phyloP scores from a whole-genome alignment of 1,140 invertebrate genomes.

The Ruditapes philippinarum region DNA sequence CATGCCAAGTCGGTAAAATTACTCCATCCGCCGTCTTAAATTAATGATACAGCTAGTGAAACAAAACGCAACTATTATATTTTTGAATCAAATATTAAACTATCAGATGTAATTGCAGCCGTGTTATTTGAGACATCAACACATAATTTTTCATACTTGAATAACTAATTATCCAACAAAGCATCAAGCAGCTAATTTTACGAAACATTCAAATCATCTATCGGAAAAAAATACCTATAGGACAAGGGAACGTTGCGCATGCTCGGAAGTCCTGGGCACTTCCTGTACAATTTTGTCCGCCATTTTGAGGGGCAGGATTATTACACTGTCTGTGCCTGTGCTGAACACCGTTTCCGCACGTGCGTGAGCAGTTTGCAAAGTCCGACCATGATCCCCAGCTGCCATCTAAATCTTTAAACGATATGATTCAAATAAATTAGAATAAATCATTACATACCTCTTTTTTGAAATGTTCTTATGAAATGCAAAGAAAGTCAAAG shows the following conservation, averaged over 20 bases:
- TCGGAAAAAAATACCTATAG: neutral
- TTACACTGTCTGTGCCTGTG: conserved; percentile 90
- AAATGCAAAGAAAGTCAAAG: too few species aligned
- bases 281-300: neutral
- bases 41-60: too few species aligned
- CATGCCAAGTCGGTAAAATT: conserved; percentile 79
- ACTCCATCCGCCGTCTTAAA: conserved; percentile 43
- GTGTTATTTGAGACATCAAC: neutral
- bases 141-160: neutral
- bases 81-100: too few species aligned
- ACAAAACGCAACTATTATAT: too few species aligned
- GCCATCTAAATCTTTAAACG: conserved; percentile 1
- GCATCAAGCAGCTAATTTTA: neutral
- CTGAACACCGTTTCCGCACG: conserved; percentile 91
- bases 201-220: neutral
- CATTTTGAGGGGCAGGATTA: conserved; percentile 86
- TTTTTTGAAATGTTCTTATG: too few species aligned
- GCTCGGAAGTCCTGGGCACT: neutral
- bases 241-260: neutral
- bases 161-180: neutral
- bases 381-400: conserved; percentile 69
- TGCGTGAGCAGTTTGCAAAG: conserved; percentile 78
- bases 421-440: too few species aligned
- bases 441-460: too few species aligned
- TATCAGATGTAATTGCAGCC: neutral